Evolutionary conservation across 2,113 vertebrate species (phyloP).

Genomic region (Tricholaema leucomelas): DNA sequence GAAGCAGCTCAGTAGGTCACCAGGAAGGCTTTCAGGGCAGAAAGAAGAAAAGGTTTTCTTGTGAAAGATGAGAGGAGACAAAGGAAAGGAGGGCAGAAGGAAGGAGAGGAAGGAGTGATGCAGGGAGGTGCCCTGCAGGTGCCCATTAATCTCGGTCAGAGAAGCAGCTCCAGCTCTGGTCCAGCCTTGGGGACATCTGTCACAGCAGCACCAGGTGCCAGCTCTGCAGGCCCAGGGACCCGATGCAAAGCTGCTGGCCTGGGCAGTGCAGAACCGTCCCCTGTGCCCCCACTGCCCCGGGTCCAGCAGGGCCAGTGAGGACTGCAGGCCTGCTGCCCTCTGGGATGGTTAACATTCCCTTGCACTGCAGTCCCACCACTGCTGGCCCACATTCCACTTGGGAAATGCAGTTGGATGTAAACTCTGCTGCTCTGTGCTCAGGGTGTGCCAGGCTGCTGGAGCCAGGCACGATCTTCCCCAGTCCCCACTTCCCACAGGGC

Average conservation of each 20-base stretch:
- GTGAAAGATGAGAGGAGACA: constrained; percentile 12
- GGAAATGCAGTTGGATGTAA: neutral
- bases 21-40: neutral
- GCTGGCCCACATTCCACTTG: neutral
- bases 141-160: neutral
- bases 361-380: neutral
- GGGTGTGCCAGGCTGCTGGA: neutral
- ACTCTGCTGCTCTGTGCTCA: neutral
- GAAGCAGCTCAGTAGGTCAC: constrained; percentile 14
- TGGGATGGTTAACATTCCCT: constrained; percentile 13
- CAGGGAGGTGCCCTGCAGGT: constrained; percentile 38
- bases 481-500: neutral
- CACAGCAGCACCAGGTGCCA: neutral
- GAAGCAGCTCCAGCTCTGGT: neutral
- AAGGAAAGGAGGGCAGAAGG: constrained; percentile 8
- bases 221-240: constrained; percentile 7
- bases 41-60: neutral
- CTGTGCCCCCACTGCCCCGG: constrained; percentile 11
- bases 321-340: constrained; percentile 27
- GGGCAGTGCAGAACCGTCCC: neutral
- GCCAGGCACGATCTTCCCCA: neutral
- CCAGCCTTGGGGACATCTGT: constrained; percentile 6
- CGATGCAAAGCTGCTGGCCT: neutral
- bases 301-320: neutral
- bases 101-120: neutral